Evolutionary conservation across 1,140 invertebrate genomes (phyloP), one percentile per base, ranked within the genome.

Genomic region (Bombus superbus): DNA sequence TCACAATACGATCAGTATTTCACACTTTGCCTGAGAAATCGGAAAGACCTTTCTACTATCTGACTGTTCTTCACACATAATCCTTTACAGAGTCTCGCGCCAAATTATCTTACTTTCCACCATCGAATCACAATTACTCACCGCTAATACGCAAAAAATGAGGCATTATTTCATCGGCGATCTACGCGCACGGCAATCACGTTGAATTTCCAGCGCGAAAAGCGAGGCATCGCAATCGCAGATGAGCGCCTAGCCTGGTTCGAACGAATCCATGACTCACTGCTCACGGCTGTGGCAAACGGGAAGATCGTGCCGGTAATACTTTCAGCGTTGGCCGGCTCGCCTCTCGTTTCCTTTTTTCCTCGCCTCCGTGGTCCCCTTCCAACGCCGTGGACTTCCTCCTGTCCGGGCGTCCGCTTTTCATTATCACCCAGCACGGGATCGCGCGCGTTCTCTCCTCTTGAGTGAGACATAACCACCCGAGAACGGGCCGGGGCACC

Each of bases 401-500:
- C 69, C 62, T 79, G 68, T 78, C 86, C 81, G 38, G 71, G 62
- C 73, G 68, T 82, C 76, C 76, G 74, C 85, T 85, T 91, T 87
- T 78, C 89, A 90, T 90, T 90, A 90, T 89, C 86, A 90, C 85
- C 86, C 88, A 80, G 86, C 88, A 91, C 89, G 74, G 81, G 92
- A 92, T 91, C 90, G 91, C 86, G 86, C 89, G 88, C 79, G 89
- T 53, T 75, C 87, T 77, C 38, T 18, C 38, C 81, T 73, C 84
- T 83, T 81, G 91, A 94, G 92, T 94, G 89, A 94, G 93, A 93
- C 89, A 90, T 94, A 92, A 93, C 91, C 88, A 89, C 88, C 88
- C 88, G 90, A 83, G 89, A 88, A 83, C 74, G 74, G 91, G 78
- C 84, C 88, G 88, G 88, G 89, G 89, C 89, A 93, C 91, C 90